Base-by-base conservation (phyloP, 2,113 vertebrate genomes). In the Acanthisitta chloris region DNA sequence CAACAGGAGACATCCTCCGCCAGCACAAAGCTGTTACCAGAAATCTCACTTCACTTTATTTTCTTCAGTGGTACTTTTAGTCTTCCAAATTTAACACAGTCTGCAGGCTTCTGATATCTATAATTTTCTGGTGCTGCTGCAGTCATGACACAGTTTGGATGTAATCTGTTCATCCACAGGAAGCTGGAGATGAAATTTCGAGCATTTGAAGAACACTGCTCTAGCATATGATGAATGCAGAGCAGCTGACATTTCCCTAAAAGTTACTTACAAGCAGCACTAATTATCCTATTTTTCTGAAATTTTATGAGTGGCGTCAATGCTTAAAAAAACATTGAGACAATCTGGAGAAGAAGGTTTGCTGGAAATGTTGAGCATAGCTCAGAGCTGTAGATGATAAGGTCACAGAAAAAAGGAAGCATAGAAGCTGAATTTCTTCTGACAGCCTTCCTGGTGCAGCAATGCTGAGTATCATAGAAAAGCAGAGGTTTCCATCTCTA, bases 241-340 rank as follows among this genome's bases (percentile, higher is more conserved):
- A 94, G 65, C 86, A 87, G 84, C 78, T 95, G 90, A 93, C 54
- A 89, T 93, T 91, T 88, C 55, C 79, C 73, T 79, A 10, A 48
- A 85, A 95, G 88, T 88, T 88, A 74, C 88, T 80, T 62, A 45
- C 29, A 92, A 88, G 80, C 58, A 81, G 73, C 16, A 34, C 86
- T 94, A 92, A 95, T 91, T 83, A 84, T 71, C 81, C 66, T 66
- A 76, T 79, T 80, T 89, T 87, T 71, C 62, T 81, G 55, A 76
- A 74, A 85, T 81, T 57, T 67, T 61, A 61, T 3, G 7, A 59
- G 48, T 74, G 86, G 46, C 18, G 1, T 91, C 81, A 92, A 20
- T 7, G 42, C 72, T 82, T 59, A 21, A 76, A 82, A 83, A 83
- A 48, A 6, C 36, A 54, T 6, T 11, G 42, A 74, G 69, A 17